Conservation (phyloP, 2,113 vertebrate genomes). For the Madoqua kirkii region DNA sequence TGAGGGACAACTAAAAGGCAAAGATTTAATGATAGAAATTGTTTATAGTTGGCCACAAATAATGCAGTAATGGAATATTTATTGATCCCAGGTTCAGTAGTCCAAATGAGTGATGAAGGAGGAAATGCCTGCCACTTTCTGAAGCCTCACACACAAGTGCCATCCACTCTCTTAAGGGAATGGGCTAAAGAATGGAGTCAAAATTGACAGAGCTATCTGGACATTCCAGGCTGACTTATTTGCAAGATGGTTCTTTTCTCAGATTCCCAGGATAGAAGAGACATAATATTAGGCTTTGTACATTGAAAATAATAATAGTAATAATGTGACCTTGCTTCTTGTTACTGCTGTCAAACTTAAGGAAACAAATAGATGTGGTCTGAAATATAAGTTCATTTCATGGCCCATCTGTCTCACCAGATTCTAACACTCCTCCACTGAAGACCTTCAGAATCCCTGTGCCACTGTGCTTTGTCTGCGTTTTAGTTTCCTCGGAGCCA, state of each 20-base stretch:
- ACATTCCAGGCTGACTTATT: slow-evolving; percentile 17
- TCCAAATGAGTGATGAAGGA: slow-evolving; percentile 21
- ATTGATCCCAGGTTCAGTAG: slow-evolving; percentile 45
- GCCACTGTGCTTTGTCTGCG: not conserved
- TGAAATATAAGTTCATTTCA: slow-evolving; percentile 23
- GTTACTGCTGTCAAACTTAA: not conserved
- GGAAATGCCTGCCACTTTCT: slow-evolving; percentile 21
- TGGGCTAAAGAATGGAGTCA: not conserved
- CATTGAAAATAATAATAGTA: not conserved
- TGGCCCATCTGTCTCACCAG: not conserved
- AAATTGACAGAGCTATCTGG: slow-evolving; percentile 9
- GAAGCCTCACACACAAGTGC: not conserved
- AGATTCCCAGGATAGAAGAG: slow-evolving; percentile 29
- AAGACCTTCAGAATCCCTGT: not conserved
- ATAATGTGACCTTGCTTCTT: not conserved
- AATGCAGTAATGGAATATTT: slow-evolving; percentile 63
- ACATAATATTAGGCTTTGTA: not conserved
- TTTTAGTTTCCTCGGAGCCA: slow-evolving; percentile 2
- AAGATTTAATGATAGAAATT: slow-evolving; percentile 62
- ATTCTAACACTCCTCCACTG: not conserved
- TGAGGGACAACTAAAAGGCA: slow-evolving; percentile 48
- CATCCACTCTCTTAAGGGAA: not conserved
- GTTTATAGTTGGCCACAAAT: slow-evolving; percentile 51
- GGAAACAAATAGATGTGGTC: not conserved
- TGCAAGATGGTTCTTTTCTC: slow-evolving; percentile 35